Base-by-base conservation (phyloP, 2,888 invertebrate genomes). In the Agrochola litura region DNA sequence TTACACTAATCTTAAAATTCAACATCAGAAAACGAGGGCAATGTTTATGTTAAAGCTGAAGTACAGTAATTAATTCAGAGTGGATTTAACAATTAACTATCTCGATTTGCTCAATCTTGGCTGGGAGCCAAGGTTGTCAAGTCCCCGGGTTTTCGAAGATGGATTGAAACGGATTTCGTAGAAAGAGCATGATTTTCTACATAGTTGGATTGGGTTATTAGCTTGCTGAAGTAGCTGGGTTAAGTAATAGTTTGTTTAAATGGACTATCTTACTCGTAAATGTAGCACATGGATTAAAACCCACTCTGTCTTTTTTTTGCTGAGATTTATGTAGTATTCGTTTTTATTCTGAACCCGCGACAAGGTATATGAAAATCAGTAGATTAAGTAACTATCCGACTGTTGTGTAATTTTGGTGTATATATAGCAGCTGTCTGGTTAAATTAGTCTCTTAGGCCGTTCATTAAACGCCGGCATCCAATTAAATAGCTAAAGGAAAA, bases 21-120 rank as follows among this genome's bases (percentile, higher is more conserved):
- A 83, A 86, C 83, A 83, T 66, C 68, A 46, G 30, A 30, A 52
- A 86, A 83, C 37, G 74, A 78, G 73, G 68, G 12, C 71, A 72
- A 56, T 83, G 83, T 83, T 83, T 83, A 86, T 83, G 73, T 86
- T 86, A 3, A 66, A 83, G 37, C 79, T 41, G 37, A 41, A 83
- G 67, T 60, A 56, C 41, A 30, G 81, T 86, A 84, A 86, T 86
- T 79, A 86, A 86, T 84, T 79, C 79, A 0, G 76, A 82, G 76
- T 85, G 74, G 85, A 82, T 80, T 80, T 78, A 77, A 78, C 85
- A 76, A 87, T 87, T 85, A 84, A 76, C 80, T 56, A 77, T 71
- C 64, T 25, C 64, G 64, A 74, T 86, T 80, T 76, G 67, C 72
- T 65, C 64, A 56, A 72, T 77, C 77, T 66, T 79, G 66, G 79